These are phyloP conservation scores for Myathropa florea DNA, from an alignment of 2,888 invertebrate species.

Conservation along the genomic window DNA sequence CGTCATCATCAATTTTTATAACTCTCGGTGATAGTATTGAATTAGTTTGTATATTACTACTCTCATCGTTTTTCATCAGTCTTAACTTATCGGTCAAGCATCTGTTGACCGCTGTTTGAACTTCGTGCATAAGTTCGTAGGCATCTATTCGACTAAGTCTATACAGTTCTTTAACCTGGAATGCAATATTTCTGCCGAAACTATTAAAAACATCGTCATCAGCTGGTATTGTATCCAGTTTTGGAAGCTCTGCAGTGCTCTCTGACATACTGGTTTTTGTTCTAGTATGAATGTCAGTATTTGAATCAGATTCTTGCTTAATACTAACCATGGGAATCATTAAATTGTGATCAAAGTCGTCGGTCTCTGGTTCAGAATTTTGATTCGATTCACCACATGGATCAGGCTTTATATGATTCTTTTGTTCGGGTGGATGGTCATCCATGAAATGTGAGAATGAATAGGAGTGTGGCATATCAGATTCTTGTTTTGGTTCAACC, in stretches of 20 bases:
- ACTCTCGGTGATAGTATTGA: conserved; percentile 28
- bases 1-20: conserved; percentile 35
- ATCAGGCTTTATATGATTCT: conserved; percentile 26
- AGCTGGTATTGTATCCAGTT: conserved; percentile 39
- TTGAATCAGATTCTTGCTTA: conserved; percentile 47
- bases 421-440: conserved; percentile 19
- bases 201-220: conserved; percentile 66
- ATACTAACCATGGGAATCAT: conserved; percentile 37
- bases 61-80: conserved; percentile 23
- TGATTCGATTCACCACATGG: conserved; percentile 39
- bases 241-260: conserved; percentile 30
- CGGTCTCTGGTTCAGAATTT: conserved; percentile 24
- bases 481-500: conserved; percentile 48
- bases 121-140: conserved; percentile 60
- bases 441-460: conserved; percentile 57
- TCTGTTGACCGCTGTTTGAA: conserved; percentile 54
- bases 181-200: conserved; percentile 62
- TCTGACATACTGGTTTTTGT: not conserved
- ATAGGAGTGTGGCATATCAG: conserved; percentile 28
- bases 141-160: conserved; percentile 54
- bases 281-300: not conserved
- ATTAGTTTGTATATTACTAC: conserved; percentile 10
- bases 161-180: conserved; percentile 59
- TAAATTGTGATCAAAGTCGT: conserved; percentile 52
- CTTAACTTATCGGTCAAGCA: conserved; percentile 52